Evolutionary conservation across 2,113 vertebrate species (phyloP).

Genomic region (Prunella himalayana): DNA sequence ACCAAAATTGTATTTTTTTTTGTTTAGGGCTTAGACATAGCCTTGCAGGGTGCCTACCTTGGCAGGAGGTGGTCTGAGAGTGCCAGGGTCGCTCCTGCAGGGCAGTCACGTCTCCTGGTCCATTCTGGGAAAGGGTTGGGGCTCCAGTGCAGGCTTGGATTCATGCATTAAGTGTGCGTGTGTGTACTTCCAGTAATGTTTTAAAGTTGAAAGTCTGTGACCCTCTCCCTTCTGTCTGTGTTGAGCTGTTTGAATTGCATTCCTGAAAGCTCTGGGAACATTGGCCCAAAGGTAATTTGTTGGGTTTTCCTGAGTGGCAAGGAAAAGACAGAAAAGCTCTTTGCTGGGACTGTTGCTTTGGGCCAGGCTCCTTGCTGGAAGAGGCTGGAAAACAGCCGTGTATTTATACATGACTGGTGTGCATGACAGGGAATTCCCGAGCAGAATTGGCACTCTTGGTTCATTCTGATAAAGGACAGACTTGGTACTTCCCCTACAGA

Average conservation of each 20-base stretch:
- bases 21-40: neutral
- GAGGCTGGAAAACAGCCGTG: neutral
- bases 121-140: rapidly evolving
- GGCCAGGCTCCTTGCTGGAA: neutral
- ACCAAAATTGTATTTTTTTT: neutral
- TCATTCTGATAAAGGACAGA: neutral
- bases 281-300: neutral
- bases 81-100: neutral
- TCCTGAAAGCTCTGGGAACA: neutral
- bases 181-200: neutral
- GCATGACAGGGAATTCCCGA: neutral
- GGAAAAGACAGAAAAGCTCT: neutral
- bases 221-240: neutral
- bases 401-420: neutral
- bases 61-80: rapidly evolving
- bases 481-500: neutral
- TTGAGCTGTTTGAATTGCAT: neutral
- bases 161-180: rapidly evolving
- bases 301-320: neutral
- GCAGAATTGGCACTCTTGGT: neutral
- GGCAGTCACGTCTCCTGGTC: rapidly evolving
- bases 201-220: neutral
- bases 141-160: neutral
- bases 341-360: neutral
- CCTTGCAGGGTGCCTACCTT: neutral